These are phyloP conservation scores for Oedothorax gibbosus DNA, from an alignment of 1,140 invertebrate genomes.

Conservation along the genomic window DNA sequence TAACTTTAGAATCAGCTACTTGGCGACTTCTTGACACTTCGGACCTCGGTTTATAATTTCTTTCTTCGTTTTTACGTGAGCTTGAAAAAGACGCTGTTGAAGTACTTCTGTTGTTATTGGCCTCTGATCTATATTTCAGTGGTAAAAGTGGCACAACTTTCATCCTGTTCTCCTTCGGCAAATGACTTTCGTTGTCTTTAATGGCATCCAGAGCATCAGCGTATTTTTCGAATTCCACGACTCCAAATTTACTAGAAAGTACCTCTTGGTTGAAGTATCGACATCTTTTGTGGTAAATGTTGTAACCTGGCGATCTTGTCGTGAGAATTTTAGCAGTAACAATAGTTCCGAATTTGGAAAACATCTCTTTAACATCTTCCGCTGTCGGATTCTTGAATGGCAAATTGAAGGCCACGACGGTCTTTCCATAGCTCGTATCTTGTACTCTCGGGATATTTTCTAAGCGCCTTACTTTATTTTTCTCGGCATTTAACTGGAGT, in stretches of 20 bases:
- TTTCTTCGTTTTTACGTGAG: too few species aligned
- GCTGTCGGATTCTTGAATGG: conserved; percentile 86
- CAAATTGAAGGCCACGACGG: conserved; percentile 86
- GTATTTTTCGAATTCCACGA: conserved; percentile 42
- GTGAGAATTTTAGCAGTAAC: conserved; percentile 25
- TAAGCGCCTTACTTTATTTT: conserved; percentile 87
- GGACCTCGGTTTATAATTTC: too few species aligned
- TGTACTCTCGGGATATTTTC: conserved; percentile 89
- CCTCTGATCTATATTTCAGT: neutral
- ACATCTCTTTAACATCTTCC: conserved; percentile 88
- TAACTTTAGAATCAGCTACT: too few species aligned
- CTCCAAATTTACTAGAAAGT: conserved; percentile 1
- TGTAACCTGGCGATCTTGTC: conserved; percentile 2
- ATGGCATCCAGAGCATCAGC: conserved; percentile 14
- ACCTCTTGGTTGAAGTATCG: conserved; percentile 16
- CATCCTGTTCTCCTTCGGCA: conserved; percentile 52
- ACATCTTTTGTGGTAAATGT: conserved; percentile 43
- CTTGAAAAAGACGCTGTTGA: too few species aligned
- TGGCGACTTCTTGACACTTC: too few species aligned
- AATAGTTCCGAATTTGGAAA: conserved; percentile 36
- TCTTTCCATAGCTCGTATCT: conserved; percentile 87
- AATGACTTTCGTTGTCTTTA: conserved; percentile 35
- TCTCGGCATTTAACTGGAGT: conserved; percentile 88
- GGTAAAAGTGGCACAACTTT: conserved; percentile 33
- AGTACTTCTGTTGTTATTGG: neutral